Base-by-base conservation (phyloP, 2,888 invertebrate genomes). In the Eupithecia subfuscata region DNA sequence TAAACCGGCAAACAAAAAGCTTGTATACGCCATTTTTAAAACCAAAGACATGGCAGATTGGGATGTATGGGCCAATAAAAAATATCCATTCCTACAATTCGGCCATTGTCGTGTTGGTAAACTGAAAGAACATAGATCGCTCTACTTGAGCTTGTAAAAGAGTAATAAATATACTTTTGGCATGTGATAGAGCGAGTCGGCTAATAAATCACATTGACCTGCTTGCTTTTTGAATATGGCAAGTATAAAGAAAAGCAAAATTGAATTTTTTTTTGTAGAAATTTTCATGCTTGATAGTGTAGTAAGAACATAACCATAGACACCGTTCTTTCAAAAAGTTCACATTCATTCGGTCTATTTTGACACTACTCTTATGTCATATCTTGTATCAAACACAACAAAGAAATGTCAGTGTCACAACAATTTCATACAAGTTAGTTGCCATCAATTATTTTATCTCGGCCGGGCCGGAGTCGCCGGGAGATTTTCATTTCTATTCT, bases 11-110 rank as follows among this genome's bases (percentile, higher is more conserved):
- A 95, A 95, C 95, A 95, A 95, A 95, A 95, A 95, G 95, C 95
- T 95, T 95, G 95, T 95, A 95, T 95, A 95, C 95, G 95, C 95
- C 95, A 95, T 95, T 95, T 95, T 95, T 95, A 95, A 95, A 95
- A 95, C 94, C 95, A 93, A 94, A 95, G 95, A 95, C 95, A 95
- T 94, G 94, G 94, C 94, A 94, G 94, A 92, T 92, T 91, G 91
- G 88, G 91, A 90, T 91, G 91, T 92, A 91, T 89, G 90, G 90
- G 92, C 94, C 94, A 93, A 94, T 94, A 95, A 95, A 95, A 95
- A 95, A 95, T 94, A 93, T 93, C 89, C 91, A 92, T 90, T 89
- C 91, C 88, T 91, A 93, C 92, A 91, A 90, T 94, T 94, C 95
- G 94, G 95, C 94, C 95, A 94, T 94, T 95, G 95, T 94, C 95